These are phyloP conservation scores for Volucella inanis DNA, from an alignment of 2,888 invertebrate species.

Conservation along the genomic window DNA sequence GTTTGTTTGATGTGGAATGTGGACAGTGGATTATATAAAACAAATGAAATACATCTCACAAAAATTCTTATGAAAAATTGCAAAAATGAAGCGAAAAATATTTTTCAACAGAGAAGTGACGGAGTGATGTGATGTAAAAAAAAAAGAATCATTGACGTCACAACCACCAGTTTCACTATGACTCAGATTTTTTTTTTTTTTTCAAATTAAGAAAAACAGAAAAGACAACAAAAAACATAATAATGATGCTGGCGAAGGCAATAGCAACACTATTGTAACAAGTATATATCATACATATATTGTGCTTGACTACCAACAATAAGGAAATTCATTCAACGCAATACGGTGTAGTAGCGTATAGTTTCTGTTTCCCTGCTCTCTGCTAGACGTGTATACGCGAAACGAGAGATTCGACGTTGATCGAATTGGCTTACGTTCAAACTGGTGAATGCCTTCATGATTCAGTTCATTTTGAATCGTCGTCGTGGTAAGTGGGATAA, in stretches of 20 bases:
- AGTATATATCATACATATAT: too few species aligned
- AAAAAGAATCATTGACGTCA: conserved; percentile 55
- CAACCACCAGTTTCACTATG: conserved; percentile 45
- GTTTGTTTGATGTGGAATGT: not conserved
- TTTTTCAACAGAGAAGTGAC: conserved; percentile 21
- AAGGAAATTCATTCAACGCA: conserved; percentile 42
- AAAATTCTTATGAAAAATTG: conserved; percentile 14
- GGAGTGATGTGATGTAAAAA: conserved; percentile 50
- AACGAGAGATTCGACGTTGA: conserved; percentile 43
- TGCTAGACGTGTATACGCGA: not conserved
- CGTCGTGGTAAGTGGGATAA: conserved; percentile 55
- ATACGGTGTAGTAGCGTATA: not conserved
- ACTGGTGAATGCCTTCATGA: conserved; percentile 62
- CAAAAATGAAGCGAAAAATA: conserved; percentile 35
- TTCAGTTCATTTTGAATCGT: conserved; percentile 71
- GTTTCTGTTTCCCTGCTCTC: too few species aligned
- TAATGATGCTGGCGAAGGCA: conserved; percentile 15
- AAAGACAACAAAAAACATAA: not conserved
- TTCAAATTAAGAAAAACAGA: not conserved
- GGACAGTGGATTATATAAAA: conserved; percentile 20
- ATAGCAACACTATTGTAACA: conserved; percentile 15
- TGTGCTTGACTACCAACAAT: conserved; percentile 14
- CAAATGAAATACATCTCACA: conserved; percentile 7
- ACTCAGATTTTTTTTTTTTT: conserved; percentile 31
- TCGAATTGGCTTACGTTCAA: conserved; percentile 40